Conservation (phyloP, 2,797 vertebrate genomes). For the Leucoraja ocellata region DNA sequence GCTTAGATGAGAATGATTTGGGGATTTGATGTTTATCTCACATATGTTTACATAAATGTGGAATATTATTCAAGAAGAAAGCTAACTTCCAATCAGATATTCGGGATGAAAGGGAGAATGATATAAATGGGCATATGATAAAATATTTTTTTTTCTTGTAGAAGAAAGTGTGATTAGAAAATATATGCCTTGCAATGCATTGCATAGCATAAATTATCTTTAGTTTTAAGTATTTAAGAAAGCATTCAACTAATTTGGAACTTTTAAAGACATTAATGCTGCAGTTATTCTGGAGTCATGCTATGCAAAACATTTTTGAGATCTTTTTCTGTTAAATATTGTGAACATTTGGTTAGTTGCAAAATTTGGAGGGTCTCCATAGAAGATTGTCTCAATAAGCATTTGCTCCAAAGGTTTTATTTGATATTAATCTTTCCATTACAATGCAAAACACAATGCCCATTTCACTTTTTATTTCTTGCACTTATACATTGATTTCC, state of each 20-base stretch:
- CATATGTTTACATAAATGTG: too few relatives aligned
- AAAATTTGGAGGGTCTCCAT: background rate
- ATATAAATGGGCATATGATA: background rate
- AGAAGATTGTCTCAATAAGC: background rate
- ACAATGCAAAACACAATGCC: background rate
- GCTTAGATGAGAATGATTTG: background rate
- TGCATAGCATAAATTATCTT: background rate
- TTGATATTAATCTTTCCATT: background rate
- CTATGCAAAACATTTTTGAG: background rate
- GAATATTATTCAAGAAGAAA: too few relatives aligned
- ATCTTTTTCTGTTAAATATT: background rate
- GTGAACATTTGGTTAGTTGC: background rate
- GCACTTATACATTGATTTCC: background rate
- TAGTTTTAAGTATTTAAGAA: background rate
- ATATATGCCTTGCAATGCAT: background rate
- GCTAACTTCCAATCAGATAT: background rate
- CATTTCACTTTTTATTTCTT: background rate
- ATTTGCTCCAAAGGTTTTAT: background rate
- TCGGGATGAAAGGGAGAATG: background rate
- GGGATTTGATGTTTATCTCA: too few relatives aligned
- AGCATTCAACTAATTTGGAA: background rate
- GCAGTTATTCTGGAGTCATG: background rate
- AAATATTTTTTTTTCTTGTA: too few relatives aligned
- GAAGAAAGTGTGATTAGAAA: background rate
- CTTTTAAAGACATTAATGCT: background rate